A percentile compares a stretch with the other conserved stretches of the same genome.
phyloP scores from a whole-genome alignment of 2,797 vertebrate genomes.

The Oryzias sinensis region DNA sequence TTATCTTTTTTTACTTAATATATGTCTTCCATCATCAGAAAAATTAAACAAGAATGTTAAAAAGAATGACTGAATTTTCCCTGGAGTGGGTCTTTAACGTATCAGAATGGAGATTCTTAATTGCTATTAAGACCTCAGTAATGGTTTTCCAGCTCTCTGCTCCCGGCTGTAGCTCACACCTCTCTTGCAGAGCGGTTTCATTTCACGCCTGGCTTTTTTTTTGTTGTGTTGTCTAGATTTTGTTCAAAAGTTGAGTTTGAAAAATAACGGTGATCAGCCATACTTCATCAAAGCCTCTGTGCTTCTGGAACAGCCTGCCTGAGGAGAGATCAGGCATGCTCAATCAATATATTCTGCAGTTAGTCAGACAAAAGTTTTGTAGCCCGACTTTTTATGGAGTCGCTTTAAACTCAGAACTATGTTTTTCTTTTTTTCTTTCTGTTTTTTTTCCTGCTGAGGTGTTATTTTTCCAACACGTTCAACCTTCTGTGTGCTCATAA shows the following conservation, averaged over 20 bases:
- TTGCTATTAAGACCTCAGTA: constrained; percentile 24
- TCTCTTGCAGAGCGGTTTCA: constrained; percentile 10
- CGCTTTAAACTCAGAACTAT: constrained; percentile 9
- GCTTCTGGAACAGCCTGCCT: constrained; percentile 25
- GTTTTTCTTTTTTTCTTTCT: constrained; percentile 24
- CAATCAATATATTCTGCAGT: constrained; percentile 54
- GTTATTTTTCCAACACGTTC: constrained; percentile 8
- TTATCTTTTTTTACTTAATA: no score
- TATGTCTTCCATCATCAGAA: no score
- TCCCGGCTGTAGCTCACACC: constrained; percentile 14
- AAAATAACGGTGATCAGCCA: constrained; percentile 44
- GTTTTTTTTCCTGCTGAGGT: constrained; percentile 3
- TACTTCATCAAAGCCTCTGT: constrained; percentile 40
- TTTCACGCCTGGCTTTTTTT: constrained; percentile 13
- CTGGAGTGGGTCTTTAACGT: background rate
- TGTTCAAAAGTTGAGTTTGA: constrained; percentile 37
- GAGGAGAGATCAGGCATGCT: constrained; percentile 31
- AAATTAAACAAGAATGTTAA: constrained; percentile 1
- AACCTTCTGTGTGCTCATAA: background rate
- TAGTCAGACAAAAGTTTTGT: constrained; percentile 47
- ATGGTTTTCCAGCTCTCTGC: constrained; percentile 32
- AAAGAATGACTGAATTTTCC: background rate
- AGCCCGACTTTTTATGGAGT: constrained; percentile 23
- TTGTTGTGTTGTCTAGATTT: constrained; percentile 7
- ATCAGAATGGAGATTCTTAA: constrained; percentile 17